Base-by-base conservation (phyloP, 2,113 vertebrate genomes). In the Anolis sagrei region DNA sequence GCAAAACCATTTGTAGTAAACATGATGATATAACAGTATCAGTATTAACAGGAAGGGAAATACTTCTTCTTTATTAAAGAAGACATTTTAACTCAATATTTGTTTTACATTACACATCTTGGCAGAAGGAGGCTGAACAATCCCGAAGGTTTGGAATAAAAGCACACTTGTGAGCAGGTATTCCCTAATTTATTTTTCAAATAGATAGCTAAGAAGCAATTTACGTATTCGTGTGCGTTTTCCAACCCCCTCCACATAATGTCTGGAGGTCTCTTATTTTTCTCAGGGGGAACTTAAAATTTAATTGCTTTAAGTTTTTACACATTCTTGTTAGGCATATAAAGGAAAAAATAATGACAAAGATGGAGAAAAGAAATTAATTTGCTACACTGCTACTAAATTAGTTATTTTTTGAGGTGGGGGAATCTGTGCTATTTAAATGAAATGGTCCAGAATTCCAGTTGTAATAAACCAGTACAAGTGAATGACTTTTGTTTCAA, bases 291-390 rank as follows among this genome's bases (percentile, higher is more conserved):
- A 79, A 29, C 48, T 82, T 82, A 73, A 39, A 82, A 82, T 48
- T 76, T 21, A 89, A 79, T 16, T 90, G 48, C 2, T 91, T 58
- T 44, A 54, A 36, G 36, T 76, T 85, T 58, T 44, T 76, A 76
- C 39, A 0, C 21, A 25, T 48, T 14, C 23, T 1, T 27, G 76
- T 62, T 2, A 7, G 75, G 16, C 44, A 84, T 5, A 76, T 49
- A 61, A 25, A 34, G 79, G n/a, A 93, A 49, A 86, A 44, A 0
- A 4, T 32, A 61, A 82, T n/a, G 9, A 51, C 27, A 79, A 27
- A 11, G 49, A 27, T 68, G 72, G 34, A 48, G 39, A 76, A 76
- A 32, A n/a, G 73, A 84, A 84, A 84, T 74, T 76, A 84, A 84
- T 76, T 76, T 44, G 18, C 39, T 25, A 49, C 39, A 29, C 10